Percentiles rank a stretch among this genome's conserved stretches.
These are phyloP conservation scores for Haliclona indistincta DNA, from an alignment of 37 sponge, comb jelly and placozoan genomes.

Conservation along the genomic window DNA sequence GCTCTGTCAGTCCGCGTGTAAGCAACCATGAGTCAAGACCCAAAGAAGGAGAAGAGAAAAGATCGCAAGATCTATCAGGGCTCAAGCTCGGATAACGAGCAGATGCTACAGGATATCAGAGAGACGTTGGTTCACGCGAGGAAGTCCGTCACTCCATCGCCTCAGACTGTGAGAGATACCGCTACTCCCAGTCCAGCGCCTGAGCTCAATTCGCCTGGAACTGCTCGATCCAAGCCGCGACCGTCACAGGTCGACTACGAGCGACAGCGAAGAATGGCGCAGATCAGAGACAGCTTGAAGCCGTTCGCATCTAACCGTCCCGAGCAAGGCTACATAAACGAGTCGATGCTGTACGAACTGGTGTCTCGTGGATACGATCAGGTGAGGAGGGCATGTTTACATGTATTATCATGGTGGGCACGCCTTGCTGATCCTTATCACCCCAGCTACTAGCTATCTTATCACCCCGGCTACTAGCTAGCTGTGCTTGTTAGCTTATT, in stretches of 20 bases:
- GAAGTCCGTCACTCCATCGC: background rate
- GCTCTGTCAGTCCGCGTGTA: too few species aligned
- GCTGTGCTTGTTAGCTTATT: too few species aligned
- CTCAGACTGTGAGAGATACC: background rate
- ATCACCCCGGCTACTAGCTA: too few species aligned
- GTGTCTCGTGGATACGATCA: slow-evolving; percentile 52
- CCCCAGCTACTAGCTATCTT: too few species aligned
- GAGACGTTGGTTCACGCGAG: slow-evolving; percentile 13
- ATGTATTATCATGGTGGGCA: too few species aligned
- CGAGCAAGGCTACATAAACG: slow-evolving; percentile 46
- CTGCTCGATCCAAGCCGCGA: background rate
- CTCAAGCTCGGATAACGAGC: slow-evolving; percentile 44
- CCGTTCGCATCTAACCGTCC: slow-evolving; percentile 53
- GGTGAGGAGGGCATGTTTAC: too few species aligned
- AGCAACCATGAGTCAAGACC: too few species aligned
- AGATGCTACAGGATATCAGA: slow-evolving; percentile 50
- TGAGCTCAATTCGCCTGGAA: slow-evolving; percentile 15
- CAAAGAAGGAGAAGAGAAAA: slow-evolving; percentile 40
- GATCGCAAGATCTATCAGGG: slow-evolving; percentile 43
- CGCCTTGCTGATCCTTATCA: too few species aligned
- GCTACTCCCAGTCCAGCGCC: slow-evolving; percentile 8
- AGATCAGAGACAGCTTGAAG: slow-evolving; percentile 34
- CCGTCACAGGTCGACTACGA: background rate
- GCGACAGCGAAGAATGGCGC: slow-evolving; percentile 22
- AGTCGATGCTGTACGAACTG: slow-evolving; percentile 49